These are phyloP conservation scores for Catonia carolina DNA, from an alignment of 2,888 invertebrate species.

Conservation along the genomic window DNA sequence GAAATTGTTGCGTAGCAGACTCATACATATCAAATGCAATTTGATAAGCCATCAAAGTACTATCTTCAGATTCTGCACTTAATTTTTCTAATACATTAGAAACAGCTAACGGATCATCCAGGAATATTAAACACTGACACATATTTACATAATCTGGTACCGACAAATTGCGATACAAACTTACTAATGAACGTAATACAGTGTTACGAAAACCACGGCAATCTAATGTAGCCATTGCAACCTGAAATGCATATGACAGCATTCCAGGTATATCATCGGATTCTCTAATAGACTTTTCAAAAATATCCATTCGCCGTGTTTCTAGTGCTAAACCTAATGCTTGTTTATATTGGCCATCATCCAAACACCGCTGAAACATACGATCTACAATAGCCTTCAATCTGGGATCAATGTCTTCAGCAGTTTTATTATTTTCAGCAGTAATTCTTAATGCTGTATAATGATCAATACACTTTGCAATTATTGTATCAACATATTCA, in stretches of 20 bases:
- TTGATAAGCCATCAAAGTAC: slow-evolving; percentile 94
- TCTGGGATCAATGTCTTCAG: slow-evolving; percentile 63
- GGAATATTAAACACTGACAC: slow-evolving; percentile 94
- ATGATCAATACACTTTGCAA: slow-evolving; percentile 95
- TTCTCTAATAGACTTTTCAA: slow-evolving; percentile 83
- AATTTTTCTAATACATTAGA: slow-evolving; percentile 89
- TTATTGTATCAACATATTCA: slow-evolving; percentile 95
- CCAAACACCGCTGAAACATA: slow-evolving; percentile 94
- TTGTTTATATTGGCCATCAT: slow-evolving; percentile 90
- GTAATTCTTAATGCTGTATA: slow-evolving; percentile 78
- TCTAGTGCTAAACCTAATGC: slow-evolving; percentile 95
- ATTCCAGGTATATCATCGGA: slow-evolving; percentile 86
- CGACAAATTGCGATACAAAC: slow-evolving; percentile 78
- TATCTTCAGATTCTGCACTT: slow-evolving; percentile 69
- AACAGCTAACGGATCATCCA: slow-evolving; percentile 89
- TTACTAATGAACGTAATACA: slow-evolving; percentile 82
- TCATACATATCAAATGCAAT: slow-evolving; percentile 99
- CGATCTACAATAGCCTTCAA: slow-evolving; percentile 91
- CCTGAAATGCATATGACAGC: slow-evolving; percentile 92
- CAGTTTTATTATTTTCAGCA: slow-evolving; percentile 58
- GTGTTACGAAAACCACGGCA: slow-evolving; percentile 88
- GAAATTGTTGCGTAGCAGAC: slow-evolving; percentile 96
- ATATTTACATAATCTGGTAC: slow-evolving; percentile 97
- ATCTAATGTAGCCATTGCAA: slow-evolving; percentile 93
- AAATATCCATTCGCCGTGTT: slow-evolving; percentile 94